These are phyloP conservation scores for Aleiodes leptofemur DNA, from an alignment of 2,888 invertebrate genomes.

Conservation along the genomic window DNA sequence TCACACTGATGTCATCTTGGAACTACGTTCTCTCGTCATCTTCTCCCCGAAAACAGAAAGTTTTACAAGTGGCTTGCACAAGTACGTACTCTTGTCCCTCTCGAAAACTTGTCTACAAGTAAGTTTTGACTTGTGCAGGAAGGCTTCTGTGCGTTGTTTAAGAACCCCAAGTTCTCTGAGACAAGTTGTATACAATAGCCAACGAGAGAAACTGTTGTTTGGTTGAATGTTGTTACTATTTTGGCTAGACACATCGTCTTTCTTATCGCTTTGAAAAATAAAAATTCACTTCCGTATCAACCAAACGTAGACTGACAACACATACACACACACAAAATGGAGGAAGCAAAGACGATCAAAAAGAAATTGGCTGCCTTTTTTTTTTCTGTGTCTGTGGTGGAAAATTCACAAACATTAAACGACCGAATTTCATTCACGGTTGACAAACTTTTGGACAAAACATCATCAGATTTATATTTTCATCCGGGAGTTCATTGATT, in stretches of 20 bases:
- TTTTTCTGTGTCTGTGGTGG: neutral
- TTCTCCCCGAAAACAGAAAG: constrained; percentile 40
- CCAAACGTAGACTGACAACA: constrained; percentile 5
- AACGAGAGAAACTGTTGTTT: neutral
- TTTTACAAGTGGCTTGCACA: constrained; percentile 54
- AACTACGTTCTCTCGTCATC: constrained; percentile 60
- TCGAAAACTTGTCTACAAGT: constrained; percentile 43
- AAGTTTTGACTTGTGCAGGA: constrained; percentile 54
- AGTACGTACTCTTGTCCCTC: constrained; percentile 32
- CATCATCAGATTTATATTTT: constrained; percentile 28
- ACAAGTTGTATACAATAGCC: constrained; percentile 17
- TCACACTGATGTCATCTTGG: constrained; percentile 44
- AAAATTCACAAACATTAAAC: constrained; percentile 19
- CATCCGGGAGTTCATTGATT: neutral
- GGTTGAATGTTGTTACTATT: constrained; percentile 22
- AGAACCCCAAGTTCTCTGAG: constrained; percentile 40
- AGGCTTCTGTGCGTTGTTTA: constrained; percentile 50
- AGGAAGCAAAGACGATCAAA: neutral
- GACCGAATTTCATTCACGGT: constrained; percentile 20
- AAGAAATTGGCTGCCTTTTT: neutral
- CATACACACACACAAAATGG: too few relatives aligned
- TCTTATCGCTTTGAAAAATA: neutral
- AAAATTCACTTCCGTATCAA: constrained; percentile 27
- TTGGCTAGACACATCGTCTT: constrained; percentile 29
- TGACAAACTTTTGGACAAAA: constrained; percentile 14